Evolutionary conservation across 2,113 vertebrate species (phyloP).

Genomic region (Solea solea): DNA sequence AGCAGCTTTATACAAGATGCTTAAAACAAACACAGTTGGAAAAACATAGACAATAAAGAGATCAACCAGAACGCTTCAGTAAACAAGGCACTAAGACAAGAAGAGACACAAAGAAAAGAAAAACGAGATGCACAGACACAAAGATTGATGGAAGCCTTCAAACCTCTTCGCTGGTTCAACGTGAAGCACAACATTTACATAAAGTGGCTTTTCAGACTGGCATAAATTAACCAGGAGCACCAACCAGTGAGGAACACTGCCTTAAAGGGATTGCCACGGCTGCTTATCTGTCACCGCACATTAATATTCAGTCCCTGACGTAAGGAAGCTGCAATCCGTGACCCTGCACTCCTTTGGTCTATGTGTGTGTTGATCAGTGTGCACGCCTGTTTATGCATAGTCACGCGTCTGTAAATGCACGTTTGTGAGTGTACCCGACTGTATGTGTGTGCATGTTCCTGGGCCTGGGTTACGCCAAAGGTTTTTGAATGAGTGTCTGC

Average conservation of each 20-base stretch:
- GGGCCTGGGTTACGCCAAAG: constrained; percentile 8
- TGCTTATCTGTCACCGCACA: constrained; percentile 71
- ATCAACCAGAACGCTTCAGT: background rate
- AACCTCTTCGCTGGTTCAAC: constrained; percentile 9
- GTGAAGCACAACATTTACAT: constrained; percentile 47
- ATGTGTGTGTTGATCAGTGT: constrained; percentile 29
- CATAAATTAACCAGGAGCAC: constrained; percentile 60
- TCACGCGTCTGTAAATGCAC: constrained; percentile 20
- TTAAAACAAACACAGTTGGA: background rate
- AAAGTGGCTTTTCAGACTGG: constrained; percentile 29
- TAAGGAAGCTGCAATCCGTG: constrained; percentile 66
- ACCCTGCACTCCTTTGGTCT: constrained; percentile 55
- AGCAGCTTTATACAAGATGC: background rate
- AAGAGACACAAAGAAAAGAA: constrained; percentile 19
- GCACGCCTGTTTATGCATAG: constrained; percentile 27
- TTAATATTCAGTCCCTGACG: constrained; percentile 74
- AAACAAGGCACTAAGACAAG: background rate
- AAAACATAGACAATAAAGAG: background rate
- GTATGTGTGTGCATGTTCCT: background rate
- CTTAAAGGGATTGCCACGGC: constrained; percentile 73
- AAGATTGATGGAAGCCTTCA: constrained; percentile 33
- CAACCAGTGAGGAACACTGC: constrained; percentile 34
- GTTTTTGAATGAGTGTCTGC: background rate
- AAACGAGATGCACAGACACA: background rate
- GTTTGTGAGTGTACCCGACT: background rate